phyloP scores from a whole-genome alignment of 2,113 vertebrate genomes.

The Syrrhaptes paradoxus region DNA sequence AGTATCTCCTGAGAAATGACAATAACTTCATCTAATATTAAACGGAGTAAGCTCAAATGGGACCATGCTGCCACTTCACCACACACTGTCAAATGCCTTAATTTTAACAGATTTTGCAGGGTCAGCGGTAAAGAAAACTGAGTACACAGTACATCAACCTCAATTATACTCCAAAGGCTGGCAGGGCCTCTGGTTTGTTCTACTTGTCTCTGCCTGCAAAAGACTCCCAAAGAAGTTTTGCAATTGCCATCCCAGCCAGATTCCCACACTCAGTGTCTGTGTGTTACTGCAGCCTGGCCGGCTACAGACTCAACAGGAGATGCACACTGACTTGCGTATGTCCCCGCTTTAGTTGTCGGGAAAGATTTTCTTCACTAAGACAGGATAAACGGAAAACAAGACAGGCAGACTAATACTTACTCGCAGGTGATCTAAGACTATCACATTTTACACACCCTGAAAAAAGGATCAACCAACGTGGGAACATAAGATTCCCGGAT shows the following conservation, averaged over 20 bases:
- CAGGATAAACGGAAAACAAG: neutral
- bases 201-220: neutral
- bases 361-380: neutral
- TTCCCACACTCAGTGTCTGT: neutral
- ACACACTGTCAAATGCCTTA: neutral
- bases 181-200: neutral
- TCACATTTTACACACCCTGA: neutral
- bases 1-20: neutral
- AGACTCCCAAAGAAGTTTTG: neutral
- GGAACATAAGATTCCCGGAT: neutral
- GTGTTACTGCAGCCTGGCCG: neutral
- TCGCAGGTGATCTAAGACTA: neutral
- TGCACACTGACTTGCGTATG: neutral
- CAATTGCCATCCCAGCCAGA: neutral
- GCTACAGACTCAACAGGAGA: conserved; percentile 44
- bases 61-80: neutral
- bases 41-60: neutral
- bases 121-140: conserved; percentile 13
- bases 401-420: neutral
- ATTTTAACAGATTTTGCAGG: neutral
- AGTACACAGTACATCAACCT: conserved; percentile 15
- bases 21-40: neutral
- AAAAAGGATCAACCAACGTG: neutral
- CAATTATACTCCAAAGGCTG: neutral
- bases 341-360: neutral